Percentiles rank a stretch among this genome's conserved stretches.
phyloP scores from a whole-genome alignment of 2,113 vertebrate species.

The Hypanus sabinus region DNA sequence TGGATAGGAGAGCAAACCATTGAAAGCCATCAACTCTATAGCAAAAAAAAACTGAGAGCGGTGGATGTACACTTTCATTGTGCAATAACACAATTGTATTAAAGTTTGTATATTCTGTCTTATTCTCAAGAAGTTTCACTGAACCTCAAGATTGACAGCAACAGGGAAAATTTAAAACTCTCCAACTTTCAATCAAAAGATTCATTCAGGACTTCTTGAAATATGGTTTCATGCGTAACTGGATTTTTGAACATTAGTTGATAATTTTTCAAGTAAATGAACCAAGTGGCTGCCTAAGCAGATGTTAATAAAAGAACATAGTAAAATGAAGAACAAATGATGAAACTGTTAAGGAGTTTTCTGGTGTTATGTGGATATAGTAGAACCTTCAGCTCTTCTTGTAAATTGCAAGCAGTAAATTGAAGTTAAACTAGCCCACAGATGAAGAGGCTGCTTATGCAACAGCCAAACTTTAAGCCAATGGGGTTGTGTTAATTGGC shows the following conservation, averaged over 20 bases:
- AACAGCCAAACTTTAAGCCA: too few species aligned
- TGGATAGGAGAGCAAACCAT: neutral
- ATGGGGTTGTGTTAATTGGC: too few species aligned
- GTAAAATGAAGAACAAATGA: neutral
- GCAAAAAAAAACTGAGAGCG: neutral
- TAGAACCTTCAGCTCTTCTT: too few species aligned
- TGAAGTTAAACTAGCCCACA: too few species aligned
- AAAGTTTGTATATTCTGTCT: neutral
- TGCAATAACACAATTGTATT: neutral
- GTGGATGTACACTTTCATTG: neutral
- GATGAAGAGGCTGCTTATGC: too few species aligned
- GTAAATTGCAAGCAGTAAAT: too few species aligned
- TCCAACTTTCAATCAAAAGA: slow-evolving; percentile 4
- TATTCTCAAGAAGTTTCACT: neutral
- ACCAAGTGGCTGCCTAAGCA: neutral
- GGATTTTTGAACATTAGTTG: neutral
- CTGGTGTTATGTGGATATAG: too few species aligned
- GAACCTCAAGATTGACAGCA: neutral
- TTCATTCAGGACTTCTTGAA: neutral
- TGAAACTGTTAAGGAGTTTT: neutral
- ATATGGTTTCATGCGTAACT: neutral
- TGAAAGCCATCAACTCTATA: neutral
- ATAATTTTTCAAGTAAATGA: neutral
- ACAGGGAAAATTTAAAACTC: neutral
- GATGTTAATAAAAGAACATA: too few species aligned